Evolutionary conservation across 2,888 invertebrate species (phyloP), one percentile per base, ranked within the genome.

Genomic region (Heteropelma amictum): DNA sequence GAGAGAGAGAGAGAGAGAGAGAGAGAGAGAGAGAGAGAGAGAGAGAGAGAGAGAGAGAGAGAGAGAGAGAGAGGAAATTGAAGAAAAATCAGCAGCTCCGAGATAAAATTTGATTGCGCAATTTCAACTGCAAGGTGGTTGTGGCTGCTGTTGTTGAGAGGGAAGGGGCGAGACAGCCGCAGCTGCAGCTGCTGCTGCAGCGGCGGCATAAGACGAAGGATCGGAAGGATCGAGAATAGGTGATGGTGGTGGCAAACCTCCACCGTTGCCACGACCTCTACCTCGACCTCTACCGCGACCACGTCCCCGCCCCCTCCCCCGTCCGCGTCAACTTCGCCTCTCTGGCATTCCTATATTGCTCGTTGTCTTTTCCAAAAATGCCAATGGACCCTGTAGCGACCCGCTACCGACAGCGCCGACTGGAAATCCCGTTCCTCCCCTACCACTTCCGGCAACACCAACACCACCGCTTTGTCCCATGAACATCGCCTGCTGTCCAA

Each of bases 341-440:
- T 96, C 95, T 61, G 95, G 94, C 92, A 96, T 92, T 70, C 96
- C 96, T 92, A 97, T 96, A 90, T 96, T 96, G 90, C 96, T 96
- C 84, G 96, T 95, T 79, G 96, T 96, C 91, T 96, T 96, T 91
- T 97, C 96, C 76, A 97, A 90, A 86, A 94, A 96, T 0, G 96
- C 96, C 77, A 97, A 91, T 0, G 96, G 97, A 5, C 96, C 96
- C 80, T 95, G 96, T 65, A 96, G 90, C 1, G 94, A 91, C 0
- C 92, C 91, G 4, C 91, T 91, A 76, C 91, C 89, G 45, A 81
- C 81, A 28, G 79, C 79, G 19, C 84, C 86, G 2, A 87, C 80
- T 94, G 91, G 89, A 93, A 96, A 38, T 94, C 96, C 81, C 94
- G 91, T 10, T 94, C 96, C n/a, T 94, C 96, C 68, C 51, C 68